These are phyloP conservation scores for Leptopterna dolabrata DNA, from an alignment of 2,888 invertebrate genomes.

Conservation along the genomic window DNA sequence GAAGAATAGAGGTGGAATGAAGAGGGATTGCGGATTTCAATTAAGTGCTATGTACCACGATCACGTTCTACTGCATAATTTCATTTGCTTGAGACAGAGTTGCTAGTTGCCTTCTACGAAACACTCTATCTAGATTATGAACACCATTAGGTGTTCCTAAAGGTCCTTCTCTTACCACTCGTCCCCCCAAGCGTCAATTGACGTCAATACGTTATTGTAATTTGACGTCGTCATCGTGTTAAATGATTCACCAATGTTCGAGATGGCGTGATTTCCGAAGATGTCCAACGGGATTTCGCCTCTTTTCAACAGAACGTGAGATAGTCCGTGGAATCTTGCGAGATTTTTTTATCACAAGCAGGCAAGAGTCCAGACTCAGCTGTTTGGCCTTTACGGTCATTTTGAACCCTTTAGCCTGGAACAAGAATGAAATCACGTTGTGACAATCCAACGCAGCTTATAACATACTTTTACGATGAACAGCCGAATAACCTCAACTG, in stretches of 20 bases:
- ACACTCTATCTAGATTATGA: too few species aligned
- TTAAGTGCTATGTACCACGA: too few species aligned
- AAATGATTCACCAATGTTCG: background rate
- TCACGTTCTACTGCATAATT: too few species aligned
- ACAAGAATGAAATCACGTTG: background rate
- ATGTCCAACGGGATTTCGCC: slow-evolving; percentile 23
- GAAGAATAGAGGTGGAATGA: too few species aligned
- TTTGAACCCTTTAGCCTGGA: slow-evolving; percentile 53
- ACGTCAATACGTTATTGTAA: background rate
- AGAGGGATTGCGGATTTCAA: too few species aligned
- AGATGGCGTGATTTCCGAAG: background rate
- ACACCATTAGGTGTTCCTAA: too few species aligned
- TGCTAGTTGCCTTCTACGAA: too few species aligned
- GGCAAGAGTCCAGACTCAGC: slow-evolving; percentile 40
- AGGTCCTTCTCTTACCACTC: slow-evolving; percentile 55
- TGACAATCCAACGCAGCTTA: background rate
- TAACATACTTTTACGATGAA: too few species aligned
- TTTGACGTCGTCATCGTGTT: background rate
- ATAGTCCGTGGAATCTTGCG: slow-evolving; percentile 55
- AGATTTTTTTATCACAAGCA: slow-evolving; percentile 33
- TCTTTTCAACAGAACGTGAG: slow-evolving; percentile 39
- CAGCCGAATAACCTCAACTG: too few species aligned
- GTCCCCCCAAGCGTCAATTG: slow-evolving; percentile 42
- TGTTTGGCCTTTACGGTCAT: slow-evolving; percentile 40
- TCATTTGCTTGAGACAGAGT: too few species aligned